Evolutionary conservation across 2,888 invertebrate genomes (phyloP), one percentile per base, ranked within the genome.

Genomic region (Mactromeris polynyma): DNA sequence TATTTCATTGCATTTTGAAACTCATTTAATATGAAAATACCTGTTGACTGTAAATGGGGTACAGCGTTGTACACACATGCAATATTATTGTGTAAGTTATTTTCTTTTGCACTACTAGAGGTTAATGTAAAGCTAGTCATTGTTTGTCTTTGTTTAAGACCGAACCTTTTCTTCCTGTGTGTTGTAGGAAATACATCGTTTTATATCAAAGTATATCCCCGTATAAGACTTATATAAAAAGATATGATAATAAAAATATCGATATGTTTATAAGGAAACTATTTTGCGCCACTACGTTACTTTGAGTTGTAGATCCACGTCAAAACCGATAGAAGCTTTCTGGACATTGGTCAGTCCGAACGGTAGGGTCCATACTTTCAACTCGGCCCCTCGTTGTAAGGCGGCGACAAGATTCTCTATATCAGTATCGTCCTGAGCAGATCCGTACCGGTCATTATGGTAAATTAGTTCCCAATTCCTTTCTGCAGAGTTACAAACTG

Each of bases 291-390:
- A 3, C 2, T 77, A 17, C 4, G 11, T 19, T 77, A 33, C 31
- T 31, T 26, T 3, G 1, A 42, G 21, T 11, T 42, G 4, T 2
- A 40, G 2, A 46, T 79, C 79, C 7, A 46, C 83, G 38, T 73
- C 42, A 42, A 21, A 42, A 46, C 19, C 1, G 1, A 73, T 19
- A 26, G 83, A 31, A 14, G 40, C 21, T 19, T 83, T 73, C 73
- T 83, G 83, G 1, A 83, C 36, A 33, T 42, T 73, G 1, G 31
- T 33, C 42, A 83, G 46, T 9, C 73, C 83, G 9, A 46, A 83
- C 17, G 26, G 9, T 0, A 2, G 0, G n/a, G 64, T 77, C 46
- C 46, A 83, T 19, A 83, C 83, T 73, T 83, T 83, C 7, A 83
- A 17, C 33, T 83, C 73, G 0, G 73, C 83, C 14, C 83, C 83